phyloP scores from a whole-genome alignment of 2,113 vertebrate genomes.

The Oryctolagus cuniculus region DNA sequence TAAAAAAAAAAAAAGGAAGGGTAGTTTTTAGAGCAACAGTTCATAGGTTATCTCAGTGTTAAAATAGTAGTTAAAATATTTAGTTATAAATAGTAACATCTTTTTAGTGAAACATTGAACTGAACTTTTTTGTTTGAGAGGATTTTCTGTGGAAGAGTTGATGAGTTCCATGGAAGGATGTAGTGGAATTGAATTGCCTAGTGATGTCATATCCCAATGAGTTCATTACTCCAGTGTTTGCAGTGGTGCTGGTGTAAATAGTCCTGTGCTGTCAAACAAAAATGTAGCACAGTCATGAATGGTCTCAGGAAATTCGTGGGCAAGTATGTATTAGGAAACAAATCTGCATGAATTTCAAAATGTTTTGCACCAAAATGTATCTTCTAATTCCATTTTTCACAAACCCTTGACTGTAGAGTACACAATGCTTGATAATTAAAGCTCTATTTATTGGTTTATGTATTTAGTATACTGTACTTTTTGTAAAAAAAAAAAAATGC shows the following conservation, averaged over 20 bases:
- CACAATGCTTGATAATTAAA: neutral
- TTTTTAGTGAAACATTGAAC: constrained; percentile 18
- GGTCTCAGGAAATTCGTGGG: no score
- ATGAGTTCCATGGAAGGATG: no score
- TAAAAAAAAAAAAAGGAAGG: no score
- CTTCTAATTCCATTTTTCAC: no score
- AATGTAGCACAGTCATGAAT: neutral
- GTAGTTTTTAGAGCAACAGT: neutral
- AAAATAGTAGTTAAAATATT: constrained; percentile 30
- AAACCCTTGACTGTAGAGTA: neutral
- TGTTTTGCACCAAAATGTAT: no score
- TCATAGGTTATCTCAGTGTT: neutral
- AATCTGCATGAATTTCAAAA: no score
- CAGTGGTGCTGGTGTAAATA: neutral
- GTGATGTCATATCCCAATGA: no score
- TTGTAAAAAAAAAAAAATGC: neutral
- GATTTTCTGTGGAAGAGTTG: neutral
- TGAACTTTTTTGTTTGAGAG: neutral
- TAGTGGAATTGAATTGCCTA: no score
- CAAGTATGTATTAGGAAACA: no score
- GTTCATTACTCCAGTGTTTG: no score
- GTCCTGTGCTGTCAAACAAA: neutral
- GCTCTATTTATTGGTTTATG: neutral
- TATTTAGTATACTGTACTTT: neutral
- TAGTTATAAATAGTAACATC: constrained; percentile 24